phyloP scores from a whole-genome alignment of 2,797 vertebrate genomes.

The Gallinago solitaria region DNA sequence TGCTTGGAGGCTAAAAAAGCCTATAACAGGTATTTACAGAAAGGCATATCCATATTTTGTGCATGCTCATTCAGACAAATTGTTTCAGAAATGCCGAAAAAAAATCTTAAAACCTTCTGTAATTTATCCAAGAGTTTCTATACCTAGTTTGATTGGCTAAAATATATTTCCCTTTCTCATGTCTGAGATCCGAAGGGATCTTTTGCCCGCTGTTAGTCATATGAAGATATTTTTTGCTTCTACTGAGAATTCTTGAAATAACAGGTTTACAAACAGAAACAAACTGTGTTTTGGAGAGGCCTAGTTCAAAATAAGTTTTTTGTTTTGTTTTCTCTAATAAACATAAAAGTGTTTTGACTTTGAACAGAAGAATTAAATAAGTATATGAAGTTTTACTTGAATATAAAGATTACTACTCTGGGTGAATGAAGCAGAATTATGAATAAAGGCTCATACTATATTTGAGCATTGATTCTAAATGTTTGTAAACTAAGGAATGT shows the following conservation, averaged over 20 bases:
- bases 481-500: background rate
- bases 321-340: background rate
- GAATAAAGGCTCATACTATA: background rate
- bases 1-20: background rate
- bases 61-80: background rate
- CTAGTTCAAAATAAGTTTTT: background rate
- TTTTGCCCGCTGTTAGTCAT: background rate
- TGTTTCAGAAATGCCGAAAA: background rate
- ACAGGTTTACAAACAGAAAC: background rate
- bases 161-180: background rate
- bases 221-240: background rate
- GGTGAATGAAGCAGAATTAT: background rate
- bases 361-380: background rate
- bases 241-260: background rate
- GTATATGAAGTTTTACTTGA: background rate
- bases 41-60: background rate
- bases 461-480: background rate
- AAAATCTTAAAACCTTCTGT: accelerated
- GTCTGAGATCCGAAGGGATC: background rate
- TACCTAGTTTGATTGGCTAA: background rate
- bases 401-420: background rate
- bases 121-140: background rate
- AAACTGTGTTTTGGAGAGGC: background rate
- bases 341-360: background rate
- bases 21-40: background rate